phyloP scores from a whole-genome alignment of 2,797 vertebrate species.

The Phaenicophaeus curvirostris region DNA sequence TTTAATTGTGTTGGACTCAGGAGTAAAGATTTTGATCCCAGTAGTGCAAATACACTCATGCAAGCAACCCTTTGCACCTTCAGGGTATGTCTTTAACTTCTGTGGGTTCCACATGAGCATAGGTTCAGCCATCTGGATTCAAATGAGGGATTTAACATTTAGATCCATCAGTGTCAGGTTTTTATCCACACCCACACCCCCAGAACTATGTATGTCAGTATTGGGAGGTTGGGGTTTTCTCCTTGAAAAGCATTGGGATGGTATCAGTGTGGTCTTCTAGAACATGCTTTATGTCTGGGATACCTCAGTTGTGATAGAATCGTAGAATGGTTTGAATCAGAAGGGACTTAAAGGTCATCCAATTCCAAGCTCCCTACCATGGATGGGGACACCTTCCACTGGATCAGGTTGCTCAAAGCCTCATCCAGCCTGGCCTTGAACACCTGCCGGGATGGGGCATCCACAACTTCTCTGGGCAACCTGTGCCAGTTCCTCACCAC shows the following conservation, averaged over 20 bases:
- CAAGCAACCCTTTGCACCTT: background rate
- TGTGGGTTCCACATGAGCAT: accelerated
- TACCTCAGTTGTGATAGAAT: background rate
- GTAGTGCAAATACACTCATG: background rate
- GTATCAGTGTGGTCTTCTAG: background rate
- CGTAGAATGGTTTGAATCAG: too few species aligned
- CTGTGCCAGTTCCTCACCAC: too few species aligned
- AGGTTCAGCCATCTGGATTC: background rate
- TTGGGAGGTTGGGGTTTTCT: background rate
- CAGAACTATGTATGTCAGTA: background rate
- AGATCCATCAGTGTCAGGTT: background rate
- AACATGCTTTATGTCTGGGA: background rate
- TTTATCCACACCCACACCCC: background rate
- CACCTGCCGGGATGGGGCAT: too few species aligned
- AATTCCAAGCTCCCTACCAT: too few species aligned
- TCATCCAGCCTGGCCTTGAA: too few species aligned
- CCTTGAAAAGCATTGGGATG: background rate
- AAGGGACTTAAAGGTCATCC: too few species aligned
- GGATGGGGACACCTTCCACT: too few species aligned
- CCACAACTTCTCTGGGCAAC: too few species aligned
- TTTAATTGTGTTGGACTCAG: background rate
- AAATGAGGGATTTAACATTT: accelerated
- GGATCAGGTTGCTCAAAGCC: too few species aligned
- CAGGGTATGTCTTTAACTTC: background rate
- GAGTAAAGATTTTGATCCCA: background rate